Base-by-base conservation (phyloP, 1,140 invertebrate genomes). In the Thalassaphorura encarpata region DNA sequence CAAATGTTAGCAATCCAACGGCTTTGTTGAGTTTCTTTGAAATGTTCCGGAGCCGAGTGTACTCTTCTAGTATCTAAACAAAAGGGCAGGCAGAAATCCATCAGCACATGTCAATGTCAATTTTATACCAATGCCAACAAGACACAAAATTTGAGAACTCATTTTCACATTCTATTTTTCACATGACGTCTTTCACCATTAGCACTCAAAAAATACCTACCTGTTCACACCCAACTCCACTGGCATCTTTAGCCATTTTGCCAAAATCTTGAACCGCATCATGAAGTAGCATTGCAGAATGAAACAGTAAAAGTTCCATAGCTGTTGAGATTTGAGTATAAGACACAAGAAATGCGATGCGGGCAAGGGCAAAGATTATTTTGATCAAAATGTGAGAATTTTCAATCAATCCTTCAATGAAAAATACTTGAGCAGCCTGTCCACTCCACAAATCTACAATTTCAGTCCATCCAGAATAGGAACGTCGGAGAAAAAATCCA, bases 301-400 rank as follows among this genome's bases (percentile, higher is more conserved):
- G 4, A 16, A 39, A 11, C 6, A 6, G 21, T 16, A 51, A 19
- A 11, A 51, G 23, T 51, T 51, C 48, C 31, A 36, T 51, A 8
- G 48, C 48, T 19, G 48, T 39, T 33, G 48, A 31, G 16, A 51
- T 33, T 51, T 51, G 48, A 11, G 48, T 51, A 29, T 31, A 51
- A 21, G 6, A 21, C 15, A 51, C 5, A 3, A 51, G n/a, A 5
- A 51, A 8, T 16, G 33, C 6, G 21, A 21, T 39, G 8, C 48
- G 6, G 4, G 21, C 3, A 21, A 51, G 13, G 5, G 48, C 48
- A n/a, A 51, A 23, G 6, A 8, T 39, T 3, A 51, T 11, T 39
- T 51, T 31, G 28, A 51, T 4, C 3, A 21, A 19, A 39, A 27
- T 11, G 28, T 21, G 31, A 15, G 33, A 33, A 21, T 39, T 19